A percentile compares a stretch with the other conserved stretches of the same genome.
These are phyloP conservation scores for Anomalospiza imberbis DNA, from an alignment of 2,797 vertebrate species.

Conservation along the genomic window DNA sequence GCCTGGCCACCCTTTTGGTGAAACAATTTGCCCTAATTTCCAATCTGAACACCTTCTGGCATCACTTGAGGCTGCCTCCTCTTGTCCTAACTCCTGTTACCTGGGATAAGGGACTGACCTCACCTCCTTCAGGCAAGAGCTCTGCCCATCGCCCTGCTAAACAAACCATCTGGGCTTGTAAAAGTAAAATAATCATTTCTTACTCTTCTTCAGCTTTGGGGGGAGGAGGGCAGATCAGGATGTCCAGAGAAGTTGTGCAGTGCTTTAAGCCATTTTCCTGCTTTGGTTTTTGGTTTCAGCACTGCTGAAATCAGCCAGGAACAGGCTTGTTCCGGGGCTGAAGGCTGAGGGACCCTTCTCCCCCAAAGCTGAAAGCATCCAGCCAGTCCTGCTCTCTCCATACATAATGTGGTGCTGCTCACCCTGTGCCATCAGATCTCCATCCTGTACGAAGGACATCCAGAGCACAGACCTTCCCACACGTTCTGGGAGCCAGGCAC, in stretches of 20 bases:
- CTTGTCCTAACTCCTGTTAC: background rate
- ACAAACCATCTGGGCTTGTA: background rate
- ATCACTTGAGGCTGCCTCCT: background rate
- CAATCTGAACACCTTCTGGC: background rate
- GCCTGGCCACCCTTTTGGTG: background rate
- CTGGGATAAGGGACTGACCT: background rate
- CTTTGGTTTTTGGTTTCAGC: background rate
- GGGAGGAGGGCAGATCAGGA: background rate
- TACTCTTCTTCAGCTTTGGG: background rate
- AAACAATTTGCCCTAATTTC: background rate
- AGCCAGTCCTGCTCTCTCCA: background rate
- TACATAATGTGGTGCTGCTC: background rate
- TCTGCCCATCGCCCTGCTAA: background rate
- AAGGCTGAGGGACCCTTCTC: background rate
- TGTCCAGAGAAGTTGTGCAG: background rate
- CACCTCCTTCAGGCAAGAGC: background rate
- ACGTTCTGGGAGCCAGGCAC: background rate
- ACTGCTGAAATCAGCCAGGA: background rate
- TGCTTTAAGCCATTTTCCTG: background rate
- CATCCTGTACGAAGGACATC: accelerated
- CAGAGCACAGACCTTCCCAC: background rate
- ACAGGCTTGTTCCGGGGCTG: background rate
- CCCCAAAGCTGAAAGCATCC: background rate
- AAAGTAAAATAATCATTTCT: background rate
- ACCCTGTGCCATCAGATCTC: background rate